phyloP scores from a whole-genome alignment of 1,140 invertebrate species.

The Cherax destructor region DNA sequence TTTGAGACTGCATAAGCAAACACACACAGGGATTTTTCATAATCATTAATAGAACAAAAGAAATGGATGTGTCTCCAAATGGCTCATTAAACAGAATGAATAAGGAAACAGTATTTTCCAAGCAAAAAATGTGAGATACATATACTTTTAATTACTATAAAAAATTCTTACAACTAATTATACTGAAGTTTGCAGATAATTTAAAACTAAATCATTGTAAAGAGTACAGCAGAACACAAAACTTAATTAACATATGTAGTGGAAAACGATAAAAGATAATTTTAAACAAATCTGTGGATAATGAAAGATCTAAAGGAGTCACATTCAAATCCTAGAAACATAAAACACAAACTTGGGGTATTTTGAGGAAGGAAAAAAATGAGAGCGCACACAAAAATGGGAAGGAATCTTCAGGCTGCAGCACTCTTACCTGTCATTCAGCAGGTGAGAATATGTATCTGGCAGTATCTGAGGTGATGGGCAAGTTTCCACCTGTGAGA shows the following conservation, averaged over 20 bases:
- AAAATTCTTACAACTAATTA: background rate
- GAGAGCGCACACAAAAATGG: background rate
- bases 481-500: conserved; percentile 52
- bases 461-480: conserved; percentile 60
- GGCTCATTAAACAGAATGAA: background rate
- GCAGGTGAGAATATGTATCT: conserved; percentile 56
- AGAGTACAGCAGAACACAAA: background rate
- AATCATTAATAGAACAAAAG: background rate
- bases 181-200: background rate
- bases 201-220: background rate
- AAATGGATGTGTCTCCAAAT: background rate
- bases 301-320: conserved; percentile 9
- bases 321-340: conserved; percentile 18
- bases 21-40: background rate
- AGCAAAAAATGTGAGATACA: background rate
- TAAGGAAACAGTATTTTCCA: background rate
- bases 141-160: too few species aligned
- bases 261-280: background rate
- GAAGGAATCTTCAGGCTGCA: too few species aligned
- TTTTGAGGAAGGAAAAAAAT: background rate
- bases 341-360: background rate
- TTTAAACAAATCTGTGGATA: background rate
- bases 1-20: background rate
- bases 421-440: conserved; percentile 58
- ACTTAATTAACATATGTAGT: background rate